phyloP scores from a whole-genome alignment of 2,888 invertebrate genomes.

The Tubulanus polymorphus region DNA sequence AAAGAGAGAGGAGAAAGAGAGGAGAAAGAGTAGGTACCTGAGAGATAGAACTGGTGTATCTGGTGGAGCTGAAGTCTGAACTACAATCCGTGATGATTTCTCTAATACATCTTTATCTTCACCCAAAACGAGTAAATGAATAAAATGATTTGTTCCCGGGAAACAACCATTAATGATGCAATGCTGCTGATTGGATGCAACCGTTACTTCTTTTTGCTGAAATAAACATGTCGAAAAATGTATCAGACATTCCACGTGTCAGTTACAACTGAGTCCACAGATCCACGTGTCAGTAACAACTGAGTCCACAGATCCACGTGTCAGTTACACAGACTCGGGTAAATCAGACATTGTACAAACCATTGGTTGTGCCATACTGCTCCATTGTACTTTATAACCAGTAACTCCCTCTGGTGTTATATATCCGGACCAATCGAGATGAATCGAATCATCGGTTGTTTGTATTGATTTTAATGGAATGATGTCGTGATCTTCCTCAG shows the following conservation, averaged over 20 bases:
- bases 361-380: slow-evolving; percentile 50
- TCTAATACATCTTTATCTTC: slow-evolving; percentile 40
- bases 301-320: too few relatives aligned
- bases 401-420: slow-evolving; percentile 37
- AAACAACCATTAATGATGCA: slow-evolving; percentile 52
- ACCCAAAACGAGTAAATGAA: slow-evolving; percentile 39
- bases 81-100: slow-evolving; percentile 44
- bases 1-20: background rate
- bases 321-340: too few relatives aligned
- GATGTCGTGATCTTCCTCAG: slow-evolving; percentile 33
- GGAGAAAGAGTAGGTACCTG: slow-evolving; percentile 27
- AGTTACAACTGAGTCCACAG: too few relatives aligned
- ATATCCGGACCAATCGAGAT: slow-evolving; percentile 49
- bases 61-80: slow-evolving; percentile 51
- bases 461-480: slow-evolving; percentile 43
- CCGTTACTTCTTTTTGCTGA: slow-evolving; percentile 47
- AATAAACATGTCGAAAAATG: too few relatives aligned
- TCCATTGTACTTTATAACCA: slow-evolving; percentile 50
- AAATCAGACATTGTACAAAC: slow-evolving; percentile 26
- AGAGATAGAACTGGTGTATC: slow-evolving; percentile 46
- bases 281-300: too few relatives aligned
- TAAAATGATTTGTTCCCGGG: slow-evolving; percentile 50
- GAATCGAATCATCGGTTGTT: slow-evolving; percentile 45
- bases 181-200: slow-evolving; percentile 42
- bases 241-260: too few relatives aligned